These are phyloP conservation scores for Seriola aureovittata DNA, from an alignment of 2,113 vertebrate genomes.

Conservation along the genomic window DNA sequence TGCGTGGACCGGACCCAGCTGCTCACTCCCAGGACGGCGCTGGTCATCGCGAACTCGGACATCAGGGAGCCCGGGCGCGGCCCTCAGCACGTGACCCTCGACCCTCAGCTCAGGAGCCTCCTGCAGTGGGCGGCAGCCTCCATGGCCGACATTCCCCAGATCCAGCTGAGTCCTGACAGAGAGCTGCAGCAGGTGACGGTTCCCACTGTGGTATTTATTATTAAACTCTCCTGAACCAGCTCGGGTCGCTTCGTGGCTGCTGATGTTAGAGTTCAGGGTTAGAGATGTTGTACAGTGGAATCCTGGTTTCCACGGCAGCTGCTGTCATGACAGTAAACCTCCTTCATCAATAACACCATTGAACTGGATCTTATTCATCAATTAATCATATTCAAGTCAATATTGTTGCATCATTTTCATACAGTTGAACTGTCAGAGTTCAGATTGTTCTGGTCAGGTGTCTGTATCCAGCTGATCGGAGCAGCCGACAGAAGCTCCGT, in stretches of 20 bases:
- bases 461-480: too few species aligned
- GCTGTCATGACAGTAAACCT: too few species aligned
- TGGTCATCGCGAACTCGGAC: constrained; percentile 88
- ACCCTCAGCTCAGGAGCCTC: constrained; percentile 89
- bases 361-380: too few species aligned
- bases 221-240: constrained; percentile 5
- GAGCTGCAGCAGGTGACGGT: constrained; percentile 90
- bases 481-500: too few species aligned
- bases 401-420: too few species aligned
- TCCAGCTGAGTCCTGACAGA: constrained; percentile 86
- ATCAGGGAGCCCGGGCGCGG: constrained; percentile 82
- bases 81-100: constrained; percentile 84
- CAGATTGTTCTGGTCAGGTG: too few species aligned
- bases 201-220: constrained; percentile 1
- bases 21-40: constrained; percentile 73
- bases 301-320: constrained; percentile 24
- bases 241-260: neutral
- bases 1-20: constrained; percentile 75
- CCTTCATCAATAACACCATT: too few species aligned
- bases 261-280: constrained; percentile 22
- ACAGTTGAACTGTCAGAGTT: too few species aligned
- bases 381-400: too few species aligned
- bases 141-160: constrained; percentile 87
- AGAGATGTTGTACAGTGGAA: neutral
- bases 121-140: constrained; percentile 96